These are phyloP conservation scores for Sebastes hubbsi DNA, from an alignment of 2,797 vertebrate species.

Conservation along the genomic window DNA sequence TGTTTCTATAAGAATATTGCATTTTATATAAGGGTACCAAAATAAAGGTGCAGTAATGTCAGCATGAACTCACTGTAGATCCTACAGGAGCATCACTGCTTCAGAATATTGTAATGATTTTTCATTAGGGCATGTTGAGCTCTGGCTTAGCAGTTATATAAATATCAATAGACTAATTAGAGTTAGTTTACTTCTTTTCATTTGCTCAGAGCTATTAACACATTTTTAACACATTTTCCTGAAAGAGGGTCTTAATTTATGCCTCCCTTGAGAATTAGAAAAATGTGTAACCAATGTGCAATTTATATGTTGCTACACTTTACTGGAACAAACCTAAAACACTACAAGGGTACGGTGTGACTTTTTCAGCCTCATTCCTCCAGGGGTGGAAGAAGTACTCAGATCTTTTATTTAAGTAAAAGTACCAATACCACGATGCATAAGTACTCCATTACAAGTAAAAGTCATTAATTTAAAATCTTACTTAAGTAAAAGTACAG, in stretches of 20 bases:
- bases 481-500: neutral
- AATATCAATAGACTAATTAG: neutral
- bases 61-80: neutral
- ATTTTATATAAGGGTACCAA: too few species aligned
- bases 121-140: neutral
- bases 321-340: neutral
- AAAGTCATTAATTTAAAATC: neutral
- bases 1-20: neutral
- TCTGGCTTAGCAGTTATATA: neutral
- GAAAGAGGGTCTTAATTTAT: neutral
- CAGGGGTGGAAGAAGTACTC: neutral
- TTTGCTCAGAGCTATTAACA: neutral
- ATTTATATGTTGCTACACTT: neutral
- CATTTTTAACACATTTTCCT: neutral
- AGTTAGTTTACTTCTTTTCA: neutral
- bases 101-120: neutral
- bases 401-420: neutral
- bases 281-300: conserved; percentile 16
- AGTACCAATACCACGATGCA: neutral
- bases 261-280: neutral
- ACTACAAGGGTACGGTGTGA: neutral
- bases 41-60: neutral
- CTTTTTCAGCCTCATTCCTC: neutral
- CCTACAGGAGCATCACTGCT: neutral
- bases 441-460: too few species aligned